These are phyloP conservation scores for Chrysogorgia sp. DNA, from an alignment of 92 coral and sea anemone genomes.

Conservation along the genomic window DNA sequence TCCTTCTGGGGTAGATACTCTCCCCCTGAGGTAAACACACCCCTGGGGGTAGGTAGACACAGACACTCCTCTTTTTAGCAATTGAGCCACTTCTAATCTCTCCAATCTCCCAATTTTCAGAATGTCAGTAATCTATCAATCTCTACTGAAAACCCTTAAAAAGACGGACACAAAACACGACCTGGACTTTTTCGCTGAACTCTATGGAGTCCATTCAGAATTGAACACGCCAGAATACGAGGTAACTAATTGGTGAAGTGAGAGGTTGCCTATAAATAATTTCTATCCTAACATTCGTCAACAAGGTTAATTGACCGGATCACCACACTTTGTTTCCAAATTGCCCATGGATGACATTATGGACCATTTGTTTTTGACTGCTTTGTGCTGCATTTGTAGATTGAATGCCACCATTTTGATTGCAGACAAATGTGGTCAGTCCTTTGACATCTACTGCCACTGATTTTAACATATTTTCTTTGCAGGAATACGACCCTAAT, in stretches of 20 bases:
- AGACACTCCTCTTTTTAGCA: neutral
- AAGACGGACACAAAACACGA: conserved; percentile 33
- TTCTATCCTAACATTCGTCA: no score
- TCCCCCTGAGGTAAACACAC: no score
- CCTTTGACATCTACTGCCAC: no score
- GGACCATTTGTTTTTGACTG: no score
- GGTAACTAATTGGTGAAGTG: neutral
- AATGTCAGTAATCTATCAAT: conserved; percentile 27
- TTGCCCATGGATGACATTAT: no score
- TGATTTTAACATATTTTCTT: neutral
- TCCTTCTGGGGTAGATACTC: neutral
- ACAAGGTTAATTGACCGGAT: no score
- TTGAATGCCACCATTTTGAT: no score
- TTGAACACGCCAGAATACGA: conserved; percentile 20
- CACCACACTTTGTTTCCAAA: no score
- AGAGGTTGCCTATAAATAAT: neutral
- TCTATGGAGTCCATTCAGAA: conserved; percentile 1
- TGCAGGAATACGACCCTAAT: conserved; percentile 27
- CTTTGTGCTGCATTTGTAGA: no score
- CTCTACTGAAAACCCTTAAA: conserved; percentile 16
- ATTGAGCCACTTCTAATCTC: neutral
- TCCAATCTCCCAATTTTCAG: neutral
- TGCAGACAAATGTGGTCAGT: no score
- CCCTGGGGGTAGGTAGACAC: neutral
- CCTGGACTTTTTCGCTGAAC: conserved; percentile 17